Base-by-base conservation (phyloP, 2,113 vertebrate genomes). In the Saccopteryx bilineata region DNA sequence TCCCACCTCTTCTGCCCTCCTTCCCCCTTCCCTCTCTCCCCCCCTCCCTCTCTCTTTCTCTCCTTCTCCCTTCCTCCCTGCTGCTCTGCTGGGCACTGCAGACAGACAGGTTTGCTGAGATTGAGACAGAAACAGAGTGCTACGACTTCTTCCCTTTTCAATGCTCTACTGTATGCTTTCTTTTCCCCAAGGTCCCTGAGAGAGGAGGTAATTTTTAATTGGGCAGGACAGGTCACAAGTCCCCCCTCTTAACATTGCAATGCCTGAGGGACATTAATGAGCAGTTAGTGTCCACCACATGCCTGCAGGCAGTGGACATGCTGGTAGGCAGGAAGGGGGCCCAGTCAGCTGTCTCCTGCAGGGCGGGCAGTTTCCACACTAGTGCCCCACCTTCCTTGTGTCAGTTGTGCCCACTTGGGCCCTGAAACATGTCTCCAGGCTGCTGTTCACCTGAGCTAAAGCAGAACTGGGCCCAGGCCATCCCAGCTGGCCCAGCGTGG, bases 381-480 rank as follows among this genome's bases (percentile, higher is more conserved):
- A 31, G 60, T 58, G 68, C 26, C 90, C 50, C 28, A 1, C 28
- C 39, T 2, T 7, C 13, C 54, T 4, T 1, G 23, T 7, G 4
- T 11, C 61, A 24, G 63, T 58, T 18, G 18, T 5, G 21, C 19
- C 46, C 54, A 3, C 66, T 68, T 1, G 3, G 60, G 19, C 58
- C 54, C 61, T 71, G 74, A 48, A 9, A 46, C 39, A 9, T 61
- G 28, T 96, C 39, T 52, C n/a, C 94, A 85, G 92, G 84, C 96
- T 95, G 95, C 14, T 89, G 89, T 98, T 98, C 98, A 95, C 93
- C 97, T 71, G 65, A 61, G 92, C 97, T 96, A 96, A 90, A 87
- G 58, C 95, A 95, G 94, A 87, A 14, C 79, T 86, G 54, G 54
- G 87, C 81, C 65, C 85, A 95, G 68, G 28, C 91, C 92, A 28